phyloP scores from a whole-genome alignment of 1,140 invertebrate genomes.

The Chymomyza costata region DNA sequence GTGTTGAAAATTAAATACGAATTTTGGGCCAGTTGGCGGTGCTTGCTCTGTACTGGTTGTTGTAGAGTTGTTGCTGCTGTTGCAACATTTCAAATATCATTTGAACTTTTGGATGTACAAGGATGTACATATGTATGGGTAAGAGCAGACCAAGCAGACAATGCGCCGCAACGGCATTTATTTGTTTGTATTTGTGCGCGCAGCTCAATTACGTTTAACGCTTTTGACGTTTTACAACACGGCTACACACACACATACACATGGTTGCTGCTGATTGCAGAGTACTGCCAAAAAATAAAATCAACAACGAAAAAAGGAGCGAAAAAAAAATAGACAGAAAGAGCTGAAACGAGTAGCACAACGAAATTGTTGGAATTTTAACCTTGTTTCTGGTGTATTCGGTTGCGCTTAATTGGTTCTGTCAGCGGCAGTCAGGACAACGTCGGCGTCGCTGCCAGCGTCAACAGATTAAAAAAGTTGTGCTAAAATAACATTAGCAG shows the following conservation, averaged over 20 bases:
- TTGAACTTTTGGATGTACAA: slow-evolving; percentile 49
- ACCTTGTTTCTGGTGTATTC: slow-evolving; percentile 52
- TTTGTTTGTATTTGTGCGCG: slow-evolving; percentile 72
- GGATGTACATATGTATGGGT: neutral
- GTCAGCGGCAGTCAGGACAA: slow-evolving; percentile 53
- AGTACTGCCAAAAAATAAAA: slow-evolving; percentile 32
- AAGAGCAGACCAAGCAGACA: slow-evolving; percentile 1
- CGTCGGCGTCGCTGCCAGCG: slow-evolving; percentile 29
- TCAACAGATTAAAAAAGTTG: slow-evolving; percentile 68
- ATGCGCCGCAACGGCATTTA: slow-evolving; percentile 50
- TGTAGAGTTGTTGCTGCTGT: slow-evolving; percentile 29
- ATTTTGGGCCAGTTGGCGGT: slow-evolving; percentile 54
- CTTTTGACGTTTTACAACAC: slow-evolving; percentile 72
- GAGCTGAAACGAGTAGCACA: slow-evolving; percentile 24
- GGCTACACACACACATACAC: slow-evolving; percentile 27
- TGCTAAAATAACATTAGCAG: slow-evolving; percentile 69
- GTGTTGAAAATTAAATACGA: slow-evolving; percentile 71
- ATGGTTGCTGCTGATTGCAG: slow-evolving; percentile 39
- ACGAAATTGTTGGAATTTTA: slow-evolving; percentile 45
- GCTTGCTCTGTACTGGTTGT: slow-evolving; percentile 26
- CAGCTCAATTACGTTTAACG: slow-evolving; percentile 73
- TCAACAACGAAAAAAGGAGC: slow-evolving; percentile 8
- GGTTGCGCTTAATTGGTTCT: slow-evolving; percentile 73
- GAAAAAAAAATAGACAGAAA: neutral
- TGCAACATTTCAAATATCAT: slow-evolving; percentile 73